Base-by-base conservation (phyloP, 2,797 vertebrate species). In the Enteromius argenteus region DNA sequence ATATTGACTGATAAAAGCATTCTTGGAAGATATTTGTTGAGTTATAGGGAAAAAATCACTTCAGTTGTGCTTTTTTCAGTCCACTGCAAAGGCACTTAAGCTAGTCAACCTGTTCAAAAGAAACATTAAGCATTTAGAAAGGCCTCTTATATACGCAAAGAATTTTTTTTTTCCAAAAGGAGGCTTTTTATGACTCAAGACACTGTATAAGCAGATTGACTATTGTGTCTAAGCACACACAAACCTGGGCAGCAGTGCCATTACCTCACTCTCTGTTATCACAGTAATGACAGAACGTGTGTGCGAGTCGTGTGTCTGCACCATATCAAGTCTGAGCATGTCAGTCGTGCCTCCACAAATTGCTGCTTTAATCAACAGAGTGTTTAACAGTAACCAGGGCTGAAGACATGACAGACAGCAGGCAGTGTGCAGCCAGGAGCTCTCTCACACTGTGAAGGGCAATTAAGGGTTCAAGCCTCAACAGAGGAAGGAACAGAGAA, bases 321-420 rank as follows among this genome's bases (percentile, higher is more conserved):
- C 3, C 23, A 37, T 49, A 30, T 62, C 69, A 82, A 87, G 87
- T 60, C 87, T 87, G 79, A 78, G 71, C 84, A 86, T 85, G 87
- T 87, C 49, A 79, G 86, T 82, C 42, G 84, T 82, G 73, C 68
- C 68, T 85, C 73, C 86, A 84, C 83, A 89, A 88, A 90, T 85
- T 88, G 72, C 78, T 51, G 72, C 46, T 88, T 87, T 88, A 88
- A 89, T 91, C 83, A 88, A 77, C 71, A 73, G 73, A 81, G 86
- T 89, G 80, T 88, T 91, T 88, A 89, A 89, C 87, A 87, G 87
- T 80, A 64, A 84, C 72, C 79, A 86, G 83, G 86, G 87, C 84
- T 75, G 51, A 84, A 66, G 80, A 86, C 77, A 68, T 90, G 87
- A 87, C 84, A 87, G 86, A 77, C 75, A 77, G 86, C 77, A 81